These are phyloP conservation scores for Noctuana brunneofusca DNA, from an alignment of 2,888 invertebrate species.

Conservation along the genomic window DNA sequence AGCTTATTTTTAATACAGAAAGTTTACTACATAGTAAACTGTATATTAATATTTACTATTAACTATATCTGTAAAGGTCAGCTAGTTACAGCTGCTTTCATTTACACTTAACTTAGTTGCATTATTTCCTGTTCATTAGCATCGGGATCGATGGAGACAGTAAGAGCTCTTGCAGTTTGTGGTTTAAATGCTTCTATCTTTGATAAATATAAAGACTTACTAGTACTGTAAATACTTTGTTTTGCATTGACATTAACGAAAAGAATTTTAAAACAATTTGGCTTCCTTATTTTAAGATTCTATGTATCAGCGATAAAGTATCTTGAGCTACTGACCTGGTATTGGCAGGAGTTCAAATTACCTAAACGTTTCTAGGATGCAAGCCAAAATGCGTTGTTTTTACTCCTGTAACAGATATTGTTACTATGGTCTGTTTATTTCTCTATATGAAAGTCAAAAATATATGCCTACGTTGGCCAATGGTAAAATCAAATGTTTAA, in stretches of 20 bases:
- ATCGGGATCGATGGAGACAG: too few relatives aligned
- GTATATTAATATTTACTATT: too few relatives aligned
- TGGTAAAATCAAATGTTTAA: too few relatives aligned
- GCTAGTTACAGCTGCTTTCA: too few relatives aligned
- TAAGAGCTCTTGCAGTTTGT: too few relatives aligned
- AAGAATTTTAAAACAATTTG: conserved; percentile 9
- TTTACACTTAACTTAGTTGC: too few relatives aligned
- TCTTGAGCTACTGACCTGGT: conserved; percentile 24
- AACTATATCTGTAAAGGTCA: too few relatives aligned
- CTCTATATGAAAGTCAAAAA: neutral
- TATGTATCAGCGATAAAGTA: conserved; percentile 20
- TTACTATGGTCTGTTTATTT: conserved; percentile 20
- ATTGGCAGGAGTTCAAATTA: conserved; percentile 29
- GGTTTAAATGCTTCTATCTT: too few relatives aligned
- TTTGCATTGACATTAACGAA: neutral
- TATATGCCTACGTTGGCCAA: neutral
- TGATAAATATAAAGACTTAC: too few relatives aligned
- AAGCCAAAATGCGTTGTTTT: conserved; percentile 15
- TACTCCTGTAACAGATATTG: neutral
- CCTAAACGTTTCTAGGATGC: conserved; percentile 11
- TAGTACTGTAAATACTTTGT: neutral
- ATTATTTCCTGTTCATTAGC: too few relatives aligned
- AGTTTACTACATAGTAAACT: too few relatives aligned
- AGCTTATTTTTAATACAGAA: too few relatives aligned
- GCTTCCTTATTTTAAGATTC: conserved; percentile 8